Base-by-base conservation (phyloP, 2,113 vertebrate genomes). In the Syrmaticus mikado region DNA sequence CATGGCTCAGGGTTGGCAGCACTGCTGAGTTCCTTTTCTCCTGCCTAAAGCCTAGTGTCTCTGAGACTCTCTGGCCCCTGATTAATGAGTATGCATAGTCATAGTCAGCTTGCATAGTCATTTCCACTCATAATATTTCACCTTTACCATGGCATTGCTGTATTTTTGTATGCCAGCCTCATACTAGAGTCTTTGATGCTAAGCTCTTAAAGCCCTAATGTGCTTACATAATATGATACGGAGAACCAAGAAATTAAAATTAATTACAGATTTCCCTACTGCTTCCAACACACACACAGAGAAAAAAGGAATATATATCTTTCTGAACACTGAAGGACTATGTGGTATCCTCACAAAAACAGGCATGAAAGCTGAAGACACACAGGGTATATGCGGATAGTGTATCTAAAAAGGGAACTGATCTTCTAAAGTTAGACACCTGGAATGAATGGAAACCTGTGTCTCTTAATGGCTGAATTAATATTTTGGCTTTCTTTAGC, bases 131-230 rank as follows among this genome's bases (percentile, higher is more conserved):
- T 18, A 73, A 36, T 36, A 61, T 62, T 93, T 92, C 85, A 78
- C 43, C 61, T 95, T 88, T 2, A 0, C 73, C 18, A 32, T 83
- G 82, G 46, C 43, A 83, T 65, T 87, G 48, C 52, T 88, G 58
- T 84, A 72, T 72, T 94, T 95, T 27, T 76, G 24, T 75, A 82
- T 86, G 82, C 72, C 70, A 90, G 46, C 38, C 34, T 68, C n/a
- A 71, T 90, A 75, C 34, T 2, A 1, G 38, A 90, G 46, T 20
- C 76, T 84, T 77, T 93, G 90, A 94, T 65, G 86, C 53, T 90
- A 84, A 97, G 89, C 82, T 81, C 76, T 95, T 90, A 90, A 94
- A 95, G 73, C 73, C 61, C 36, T 94, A 68, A 88, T 78, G 57
- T 90, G 85, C 92, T 94, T 96, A 90, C 85, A 94, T 94, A 95